Base-by-base conservation (phyloP, 2,888 invertebrate species). In the Marasmarcha lunaedactyla region DNA sequence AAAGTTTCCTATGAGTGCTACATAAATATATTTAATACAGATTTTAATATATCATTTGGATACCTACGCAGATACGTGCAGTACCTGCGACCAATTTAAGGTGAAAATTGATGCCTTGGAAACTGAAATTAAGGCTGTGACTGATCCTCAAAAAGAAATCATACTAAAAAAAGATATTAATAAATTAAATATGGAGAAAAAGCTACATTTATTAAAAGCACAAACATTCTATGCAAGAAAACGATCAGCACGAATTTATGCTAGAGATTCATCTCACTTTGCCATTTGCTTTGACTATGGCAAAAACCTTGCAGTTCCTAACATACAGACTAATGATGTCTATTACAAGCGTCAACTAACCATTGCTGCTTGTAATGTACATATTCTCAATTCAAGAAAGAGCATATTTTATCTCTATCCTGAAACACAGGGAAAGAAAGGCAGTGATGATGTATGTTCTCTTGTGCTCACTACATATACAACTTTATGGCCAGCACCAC, bases 281-380 rank as follows among this genome's bases (percentile, higher is more conserved):
- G 12, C 34, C 38, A 45, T 52, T 14, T 38, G 41, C 38, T 42
- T 47, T 37, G 49, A 47, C 40, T 49, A 43, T 41, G 40, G 42
- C 12, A 47, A 49, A 43, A 48, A 48, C 43, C 26, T 51, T 26
- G 30, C 36, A 30, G 33, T 39, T 30, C 50, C 46, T 35, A 49
- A 51, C 38, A 45, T 46, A 33, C 36, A 35, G 12, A 46, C 46
- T 36, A 50, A 51, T 26, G 48, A 50, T 38, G 41, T 41, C 12
- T 50, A 50, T 39, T 46, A 51, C 39, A 49, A 48, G 44, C 42
- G 51, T 40, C 50, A 56, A 44, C 42, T 52, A 34, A 43, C 51
- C 7, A 35, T 51, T 14, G 48, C 43, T 39, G 33, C 42, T 15
- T 53, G 52, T 41, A 54, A 52, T 46, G 43, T 54, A 14, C 51